Conservation (phyloP, 92 coral and sea anemone species). For the Palythoa grandiflora region DNA sequence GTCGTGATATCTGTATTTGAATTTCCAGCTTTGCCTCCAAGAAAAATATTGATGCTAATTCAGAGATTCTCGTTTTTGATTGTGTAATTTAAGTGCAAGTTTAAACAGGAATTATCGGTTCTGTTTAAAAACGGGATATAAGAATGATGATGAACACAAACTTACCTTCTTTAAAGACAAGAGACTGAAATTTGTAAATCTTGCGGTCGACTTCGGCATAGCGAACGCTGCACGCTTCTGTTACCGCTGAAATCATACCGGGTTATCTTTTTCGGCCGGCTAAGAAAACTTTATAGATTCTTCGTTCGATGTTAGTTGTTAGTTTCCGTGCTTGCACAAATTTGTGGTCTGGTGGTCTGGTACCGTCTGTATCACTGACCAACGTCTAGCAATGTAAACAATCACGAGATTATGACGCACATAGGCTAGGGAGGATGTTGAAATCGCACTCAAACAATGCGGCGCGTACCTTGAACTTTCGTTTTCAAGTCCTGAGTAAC, state of each 20-base stretch:
- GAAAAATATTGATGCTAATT: too few relatives aligned
- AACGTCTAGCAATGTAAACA: not conserved
- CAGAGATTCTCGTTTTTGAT: too few relatives aligned
- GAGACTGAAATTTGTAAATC: constrained; percentile 70
- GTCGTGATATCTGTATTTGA: too few relatives aligned
- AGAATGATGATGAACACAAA: too few relatives aligned
- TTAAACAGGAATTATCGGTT: too few relatives aligned
- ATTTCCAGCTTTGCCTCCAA: too few relatives aligned
- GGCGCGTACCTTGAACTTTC: too few relatives aligned
- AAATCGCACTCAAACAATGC: not conserved
- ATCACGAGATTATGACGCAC: not conserved
- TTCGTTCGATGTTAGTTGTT: not conserved
- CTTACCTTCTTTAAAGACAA: constrained; percentile 72
- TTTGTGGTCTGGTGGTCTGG: not conserved
- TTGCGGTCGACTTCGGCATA: constrained; percentile 63
- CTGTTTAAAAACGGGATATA: not conserved
- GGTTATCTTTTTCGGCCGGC: not conserved
- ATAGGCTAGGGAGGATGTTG: not conserved
- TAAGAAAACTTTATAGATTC: not conserved
- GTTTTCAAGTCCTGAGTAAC: too few relatives aligned
- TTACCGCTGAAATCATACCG: constrained; percentile 61
- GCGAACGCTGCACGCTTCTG: constrained; percentile 62
- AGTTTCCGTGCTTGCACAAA: not conserved
- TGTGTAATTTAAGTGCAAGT: too few relatives aligned
- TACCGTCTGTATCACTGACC: not conserved